phyloP scores from a whole-genome alignment of 2,113 vertebrate genomes.

The Psittacula cyanocephala region DNA sequence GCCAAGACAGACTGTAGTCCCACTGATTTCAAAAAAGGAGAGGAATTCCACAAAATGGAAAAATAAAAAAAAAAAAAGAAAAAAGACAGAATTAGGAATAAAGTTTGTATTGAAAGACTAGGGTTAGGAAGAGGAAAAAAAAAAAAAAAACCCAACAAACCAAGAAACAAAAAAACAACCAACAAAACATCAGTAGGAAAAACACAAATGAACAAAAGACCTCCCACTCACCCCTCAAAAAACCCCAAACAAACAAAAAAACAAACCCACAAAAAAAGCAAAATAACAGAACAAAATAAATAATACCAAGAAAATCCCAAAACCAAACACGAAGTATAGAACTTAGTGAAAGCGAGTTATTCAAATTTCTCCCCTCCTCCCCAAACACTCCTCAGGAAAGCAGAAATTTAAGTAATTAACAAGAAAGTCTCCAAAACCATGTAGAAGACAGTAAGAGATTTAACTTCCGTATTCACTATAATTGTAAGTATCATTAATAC shows the following conservation, averaged over 20 bases:
- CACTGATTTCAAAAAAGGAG: background rate
- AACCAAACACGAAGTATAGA: background rate
- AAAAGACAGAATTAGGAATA: background rate
- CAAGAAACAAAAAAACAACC: background rate
- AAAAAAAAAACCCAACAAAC: background rate
- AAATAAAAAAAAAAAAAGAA: background rate
- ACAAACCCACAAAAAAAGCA: background rate
- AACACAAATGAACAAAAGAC: background rate
- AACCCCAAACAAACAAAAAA: no score
- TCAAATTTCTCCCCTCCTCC: background rate
- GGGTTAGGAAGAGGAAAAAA: background rate
- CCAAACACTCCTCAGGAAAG: background rate
- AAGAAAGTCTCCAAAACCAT: background rate
- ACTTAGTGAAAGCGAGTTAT: background rate
- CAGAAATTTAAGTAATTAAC: background rate
- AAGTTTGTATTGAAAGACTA: background rate
- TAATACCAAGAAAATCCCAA: fast-evolving
- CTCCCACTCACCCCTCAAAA: background rate
- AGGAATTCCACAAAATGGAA: background rate
- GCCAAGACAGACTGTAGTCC: background rate
- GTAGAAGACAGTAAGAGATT: background rate
- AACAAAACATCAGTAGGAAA: background rate
- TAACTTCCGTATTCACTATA: background rate
- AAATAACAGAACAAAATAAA: background rate
- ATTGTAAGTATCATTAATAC: no score